phyloP scores from a whole-genome alignment of 2,797 vertebrate genomes.

The Vipera latastei region DNA sequence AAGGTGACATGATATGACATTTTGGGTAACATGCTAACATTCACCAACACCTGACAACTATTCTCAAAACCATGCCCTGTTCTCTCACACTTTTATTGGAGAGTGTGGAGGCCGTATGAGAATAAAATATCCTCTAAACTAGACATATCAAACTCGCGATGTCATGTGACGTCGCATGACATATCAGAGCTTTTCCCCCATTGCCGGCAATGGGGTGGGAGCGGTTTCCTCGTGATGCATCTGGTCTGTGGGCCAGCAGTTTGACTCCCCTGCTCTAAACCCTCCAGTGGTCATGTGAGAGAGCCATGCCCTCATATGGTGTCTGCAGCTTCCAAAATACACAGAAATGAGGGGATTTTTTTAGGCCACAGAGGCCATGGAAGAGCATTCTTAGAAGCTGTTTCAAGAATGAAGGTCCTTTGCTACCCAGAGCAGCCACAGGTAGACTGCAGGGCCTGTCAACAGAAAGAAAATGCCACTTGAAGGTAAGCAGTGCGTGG shows the following conservation, averaged over 20 bases:
- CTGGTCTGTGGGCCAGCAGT: too few species aligned
- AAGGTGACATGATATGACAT: not conserved
- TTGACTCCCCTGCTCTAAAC: not conserved
- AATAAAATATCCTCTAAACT: not conserved
- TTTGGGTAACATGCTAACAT: not conserved
- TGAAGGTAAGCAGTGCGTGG: not conserved
- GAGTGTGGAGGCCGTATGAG: not conserved
- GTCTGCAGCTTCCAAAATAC: not conserved
- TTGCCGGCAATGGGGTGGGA: too few species aligned
- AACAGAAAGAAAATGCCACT: not conserved
- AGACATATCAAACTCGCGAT: too few species aligned
- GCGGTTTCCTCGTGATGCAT: too few species aligned
- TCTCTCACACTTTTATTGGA: not conserved
- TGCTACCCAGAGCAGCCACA: not conserved
- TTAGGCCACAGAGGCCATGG: not conserved
- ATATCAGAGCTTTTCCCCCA: too few species aligned
- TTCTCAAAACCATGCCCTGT: not conserved
- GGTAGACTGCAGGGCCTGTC: not conserved
- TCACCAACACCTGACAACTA: not conserved
- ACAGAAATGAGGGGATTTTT: not conserved
- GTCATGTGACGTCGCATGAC: too few species aligned
- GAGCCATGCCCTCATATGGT: not conserved
- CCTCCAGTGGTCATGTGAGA: not conserved
- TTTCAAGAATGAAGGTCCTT: not conserved
- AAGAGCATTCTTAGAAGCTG: not conserved